Evolutionary conservation across 1,140 invertebrate genomes (phyloP), one percentile per base, ranked within the genome.

Genomic region (Aleiodes sp.): DNA sequence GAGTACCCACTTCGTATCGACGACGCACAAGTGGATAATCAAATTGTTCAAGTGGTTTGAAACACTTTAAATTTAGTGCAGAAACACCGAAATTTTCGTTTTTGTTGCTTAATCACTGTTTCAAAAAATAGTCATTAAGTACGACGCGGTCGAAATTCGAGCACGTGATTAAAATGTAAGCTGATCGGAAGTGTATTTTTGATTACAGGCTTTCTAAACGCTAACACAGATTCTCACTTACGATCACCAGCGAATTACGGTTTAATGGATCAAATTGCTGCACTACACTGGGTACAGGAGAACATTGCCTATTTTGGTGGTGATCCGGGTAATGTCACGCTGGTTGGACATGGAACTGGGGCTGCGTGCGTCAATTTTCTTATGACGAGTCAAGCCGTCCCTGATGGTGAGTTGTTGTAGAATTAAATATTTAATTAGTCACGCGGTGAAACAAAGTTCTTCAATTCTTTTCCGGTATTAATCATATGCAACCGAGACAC

Each of bases 311-410:
- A 92, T 67, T 98, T 98, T 78, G 95, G 95, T 14, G 97, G 96
- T 0, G 96, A 99, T 87, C 90, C 94, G 0, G 91, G 91, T 12
- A 96, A 96, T 79, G 95, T 99, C n/a, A 98, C 97, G 0, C 84
- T 99, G 0, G 90, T 98, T 78, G 98, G 98, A 0, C 96, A 98
- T 76, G 97, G 96, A 0, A 95, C 95, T 14, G 97, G 97, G 0
- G 97, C 96, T 0, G 95, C 96, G 8, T 95, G 96, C 79, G 95
- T 98, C 10, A 96, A 98, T 84, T 94, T 98, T 78, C 88, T 99
- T 64, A 93, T 98, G 85, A 93, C 96, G 19, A 97, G 96, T 31
- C 92, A 94, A 66, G 94, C 96, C 37, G 95, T 96, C 43, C 94
- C 95, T 7, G 94, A 96, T 87, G 95, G 96, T 97, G 86, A 91